These are phyloP conservation scores for Drosophila repleta DNA, from an alignment of 1,140 invertebrate genomes.

Conservation along the genomic window DNA sequence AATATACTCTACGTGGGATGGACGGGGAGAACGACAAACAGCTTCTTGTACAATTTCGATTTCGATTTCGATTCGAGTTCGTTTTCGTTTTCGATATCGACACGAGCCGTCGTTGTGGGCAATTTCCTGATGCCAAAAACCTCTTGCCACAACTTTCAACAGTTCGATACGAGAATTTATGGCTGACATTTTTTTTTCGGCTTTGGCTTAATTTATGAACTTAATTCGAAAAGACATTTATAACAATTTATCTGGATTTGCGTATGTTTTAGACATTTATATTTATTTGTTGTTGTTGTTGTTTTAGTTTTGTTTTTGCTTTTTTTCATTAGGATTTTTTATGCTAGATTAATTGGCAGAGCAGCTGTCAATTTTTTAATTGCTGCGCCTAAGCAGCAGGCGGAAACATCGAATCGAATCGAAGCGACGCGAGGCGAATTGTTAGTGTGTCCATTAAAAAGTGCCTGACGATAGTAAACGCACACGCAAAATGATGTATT, in stretches of 20 bases:
- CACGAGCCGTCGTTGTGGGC: slow-evolving; percentile 13
- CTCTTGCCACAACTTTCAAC: slow-evolving; percentile 34
- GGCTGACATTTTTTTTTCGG: slow-evolving; percentile 32
- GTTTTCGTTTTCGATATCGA: slow-evolving; percentile 15
- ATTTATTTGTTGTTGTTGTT: slow-evolving; percentile 13
- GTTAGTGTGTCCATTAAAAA: slow-evolving; percentile 39
- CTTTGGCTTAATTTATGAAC: slow-evolving; percentile 70
- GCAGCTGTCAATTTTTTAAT: slow-evolving; percentile 70
- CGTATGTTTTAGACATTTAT: slow-evolving; percentile 12
- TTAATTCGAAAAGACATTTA: slow-evolving; percentile 71
- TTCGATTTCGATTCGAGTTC: slow-evolving; percentile 3
- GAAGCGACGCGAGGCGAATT: slow-evolving; percentile 4
- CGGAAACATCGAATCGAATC: slow-evolving; percentile 62
- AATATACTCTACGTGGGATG: background rate
- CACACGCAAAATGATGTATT: slow-evolving; percentile 33
- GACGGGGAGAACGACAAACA: background rate
- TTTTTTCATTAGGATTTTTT: slow-evolving; percentile 26
- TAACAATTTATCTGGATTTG: slow-evolving; percentile 79
- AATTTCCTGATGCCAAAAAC: slow-evolving; percentile 49
- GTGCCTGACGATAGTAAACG: slow-evolving; percentile 13
- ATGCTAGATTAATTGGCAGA: slow-evolving; percentile 70
- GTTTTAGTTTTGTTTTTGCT: background rate
- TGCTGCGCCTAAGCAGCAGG: slow-evolving; percentile 74
- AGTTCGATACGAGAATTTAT: slow-evolving; percentile 51
- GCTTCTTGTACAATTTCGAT: background rate